Evolutionary conservation across 2,888 invertebrate genomes (phyloP).

Genomic region (Acronicta aceris): DNA sequence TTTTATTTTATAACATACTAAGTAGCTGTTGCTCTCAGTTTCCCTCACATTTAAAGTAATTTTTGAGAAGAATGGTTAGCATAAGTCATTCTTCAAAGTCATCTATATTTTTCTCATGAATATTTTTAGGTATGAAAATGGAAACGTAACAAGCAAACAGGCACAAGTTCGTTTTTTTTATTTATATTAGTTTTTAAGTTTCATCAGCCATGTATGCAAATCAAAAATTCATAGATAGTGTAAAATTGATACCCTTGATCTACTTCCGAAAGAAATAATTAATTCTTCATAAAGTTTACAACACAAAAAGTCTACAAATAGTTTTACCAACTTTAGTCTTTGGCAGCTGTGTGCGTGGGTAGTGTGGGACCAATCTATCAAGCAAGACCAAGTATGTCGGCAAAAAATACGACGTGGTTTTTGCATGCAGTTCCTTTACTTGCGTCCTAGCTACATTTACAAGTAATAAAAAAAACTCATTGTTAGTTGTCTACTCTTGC

Average conservation of each 20-base stretch:
- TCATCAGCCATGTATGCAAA: too few relatives aligned
- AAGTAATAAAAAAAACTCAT: slow-evolving; percentile 34
- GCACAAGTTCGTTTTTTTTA: too few relatives aligned
- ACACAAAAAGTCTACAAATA: slow-evolving; percentile 40
- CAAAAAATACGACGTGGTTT: slow-evolving; percentile 43
- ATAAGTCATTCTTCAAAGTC: too few relatives aligned
- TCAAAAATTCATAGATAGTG: neutral
- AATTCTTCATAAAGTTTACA: slow-evolving; percentile 2
- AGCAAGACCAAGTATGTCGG: slow-evolving; percentile 32
- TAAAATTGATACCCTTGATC: slow-evolving; percentile 22
- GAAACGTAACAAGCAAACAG: too few relatives aligned
- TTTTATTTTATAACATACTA: too few relatives aligned
- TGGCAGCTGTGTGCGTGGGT: slow-evolving; percentile 34
- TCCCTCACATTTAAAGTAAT: too few relatives aligned
- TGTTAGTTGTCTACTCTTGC: slow-evolving; percentile 14
- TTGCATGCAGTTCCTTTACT: slow-evolving; percentile 43
- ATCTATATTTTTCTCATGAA: too few relatives aligned
- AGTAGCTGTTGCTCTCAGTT: too few relatives aligned
- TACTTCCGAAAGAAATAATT: slow-evolving; percentile 11
- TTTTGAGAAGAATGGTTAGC: too few relatives aligned
- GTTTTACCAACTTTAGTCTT: slow-evolving; percentile 26
- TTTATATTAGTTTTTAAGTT: too few relatives aligned
- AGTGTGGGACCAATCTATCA: slow-evolving; percentile 43
- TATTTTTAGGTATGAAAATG: too few relatives aligned
- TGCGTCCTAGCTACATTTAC: slow-evolving; percentile 28